These are phyloP conservation scores for Upupa epops DNA, from an alignment of 2,113 vertebrate genomes.

Conservation along the genomic window DNA sequence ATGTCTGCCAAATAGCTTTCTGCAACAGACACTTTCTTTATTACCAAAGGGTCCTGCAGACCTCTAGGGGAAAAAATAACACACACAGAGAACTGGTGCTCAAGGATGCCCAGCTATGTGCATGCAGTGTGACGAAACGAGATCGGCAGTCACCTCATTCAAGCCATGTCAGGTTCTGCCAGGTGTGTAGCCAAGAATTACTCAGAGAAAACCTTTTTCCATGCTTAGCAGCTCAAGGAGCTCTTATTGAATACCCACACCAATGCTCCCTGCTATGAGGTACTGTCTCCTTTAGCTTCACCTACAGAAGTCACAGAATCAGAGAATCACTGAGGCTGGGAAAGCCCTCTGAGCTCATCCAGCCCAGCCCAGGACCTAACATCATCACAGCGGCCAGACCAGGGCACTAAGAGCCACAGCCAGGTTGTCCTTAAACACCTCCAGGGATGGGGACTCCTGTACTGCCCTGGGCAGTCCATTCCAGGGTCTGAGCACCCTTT, in stretches of 20 bases:
- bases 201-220: background rate
- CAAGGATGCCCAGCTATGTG: background rate
- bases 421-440: no score
- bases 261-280: background rate
- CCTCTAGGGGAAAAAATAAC: background rate
- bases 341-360: no score
- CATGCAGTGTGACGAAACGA: background rate
- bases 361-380: no score
- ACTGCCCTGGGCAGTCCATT: no score
- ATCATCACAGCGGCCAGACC: no score
- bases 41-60: background rate
- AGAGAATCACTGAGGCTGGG: no score
- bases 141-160: background rate
- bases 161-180: background rate
- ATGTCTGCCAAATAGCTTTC: background rate
- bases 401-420: no score
- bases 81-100: background rate
- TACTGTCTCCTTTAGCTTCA: background rate
- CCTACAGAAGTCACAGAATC: background rate
- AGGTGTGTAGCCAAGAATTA: background rate
- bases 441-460: no score
- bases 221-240: background rate
- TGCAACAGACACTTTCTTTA: background rate
- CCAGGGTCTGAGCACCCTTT: no score
- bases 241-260: background rate